Evolutionary conservation across 2,113 vertebrate genomes (phyloP).

Genomic region (Dromiciops gliroides): DNA sequence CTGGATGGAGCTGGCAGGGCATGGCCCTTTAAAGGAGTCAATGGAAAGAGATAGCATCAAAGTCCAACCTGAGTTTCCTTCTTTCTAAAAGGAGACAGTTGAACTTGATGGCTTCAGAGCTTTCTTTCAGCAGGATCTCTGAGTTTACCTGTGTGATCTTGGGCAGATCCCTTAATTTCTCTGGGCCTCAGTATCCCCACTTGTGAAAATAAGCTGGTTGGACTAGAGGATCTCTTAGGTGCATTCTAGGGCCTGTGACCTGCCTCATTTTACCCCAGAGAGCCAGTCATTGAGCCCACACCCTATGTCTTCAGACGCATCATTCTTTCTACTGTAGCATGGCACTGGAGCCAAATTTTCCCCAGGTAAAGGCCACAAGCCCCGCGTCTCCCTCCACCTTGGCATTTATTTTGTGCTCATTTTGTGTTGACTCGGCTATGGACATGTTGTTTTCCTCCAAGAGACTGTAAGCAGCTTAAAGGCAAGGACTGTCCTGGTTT

Average conservation of each 20-base stretch:
- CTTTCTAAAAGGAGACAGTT: not conserved
- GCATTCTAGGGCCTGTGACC: not conserved
- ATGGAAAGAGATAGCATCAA: not conserved
- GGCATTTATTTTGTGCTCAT: not conserved
- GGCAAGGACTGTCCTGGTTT: not conserved
- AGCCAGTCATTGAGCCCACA: not conserved
- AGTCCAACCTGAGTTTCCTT: not conserved
- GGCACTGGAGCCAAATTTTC: not conserved
- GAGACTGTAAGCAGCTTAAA: not conserved
- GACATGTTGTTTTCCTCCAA: not conserved
- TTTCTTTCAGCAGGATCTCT: not conserved
- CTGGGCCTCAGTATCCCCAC: not conserved
- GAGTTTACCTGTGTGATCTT: not conserved
- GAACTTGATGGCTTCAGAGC: not conserved
- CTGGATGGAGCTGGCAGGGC: not conserved
- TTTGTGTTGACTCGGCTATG: no score
- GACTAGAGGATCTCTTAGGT: not conserved
- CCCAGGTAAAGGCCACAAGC: not conserved
- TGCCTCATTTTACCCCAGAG: not conserved
- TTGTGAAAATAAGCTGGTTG: not conserved
- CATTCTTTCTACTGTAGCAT: not conserved
- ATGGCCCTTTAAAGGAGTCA: not conserved
- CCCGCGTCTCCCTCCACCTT: not conserved
- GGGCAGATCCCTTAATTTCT: not conserved
- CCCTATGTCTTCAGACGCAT: not conserved